A percentile compares a stretch with the other conserved stretches of the same genome.
These are phyloP conservation scores for Uria lomvia DNA, from an alignment of 2,113 vertebrate genomes.

Conservation along the genomic window DNA sequence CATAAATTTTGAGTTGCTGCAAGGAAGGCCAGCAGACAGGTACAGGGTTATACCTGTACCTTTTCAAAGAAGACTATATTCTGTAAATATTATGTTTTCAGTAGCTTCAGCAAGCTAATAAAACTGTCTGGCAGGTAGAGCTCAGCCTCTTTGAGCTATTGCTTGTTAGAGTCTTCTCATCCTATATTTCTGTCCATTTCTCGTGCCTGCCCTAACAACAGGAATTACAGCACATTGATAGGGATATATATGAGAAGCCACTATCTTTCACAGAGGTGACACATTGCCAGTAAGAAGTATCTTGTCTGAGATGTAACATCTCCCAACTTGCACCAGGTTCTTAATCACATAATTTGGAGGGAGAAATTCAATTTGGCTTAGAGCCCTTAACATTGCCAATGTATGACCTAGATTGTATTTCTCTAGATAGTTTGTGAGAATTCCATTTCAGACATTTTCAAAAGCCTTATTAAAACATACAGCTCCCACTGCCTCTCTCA, in stretches of 20 bases:
- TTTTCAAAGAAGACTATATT: background rate
- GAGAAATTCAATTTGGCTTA: background rate
- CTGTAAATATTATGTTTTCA: background rate
- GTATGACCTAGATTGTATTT: background rate
- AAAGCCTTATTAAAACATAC: background rate
- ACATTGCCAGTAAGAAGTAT: background rate
- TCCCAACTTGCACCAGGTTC: background rate
- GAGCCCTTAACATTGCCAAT: background rate
- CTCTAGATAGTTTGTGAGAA: background rate
- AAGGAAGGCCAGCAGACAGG: background rate
- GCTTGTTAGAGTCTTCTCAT: background rate
- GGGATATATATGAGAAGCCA: background rate
- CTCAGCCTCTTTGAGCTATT: background rate
- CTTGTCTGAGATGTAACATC: background rate
- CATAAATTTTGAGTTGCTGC: background rate
- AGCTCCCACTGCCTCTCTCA: background rate
- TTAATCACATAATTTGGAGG: background rate
- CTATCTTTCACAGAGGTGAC: accelerated
- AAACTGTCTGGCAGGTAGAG: background rate
- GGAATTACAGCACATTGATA: background rate
- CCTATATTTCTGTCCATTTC: background rate
- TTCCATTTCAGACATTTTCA: background rate
- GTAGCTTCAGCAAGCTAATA: background rate
- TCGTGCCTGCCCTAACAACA: background rate
- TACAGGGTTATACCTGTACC: background rate